A percentile compares a stretch with the other conserved stretches of the same genome.
Evolutionary conservation across 1,140 invertebrate genomes (phyloP).

Genomic region (Ostrea denselamellosa): DNA sequence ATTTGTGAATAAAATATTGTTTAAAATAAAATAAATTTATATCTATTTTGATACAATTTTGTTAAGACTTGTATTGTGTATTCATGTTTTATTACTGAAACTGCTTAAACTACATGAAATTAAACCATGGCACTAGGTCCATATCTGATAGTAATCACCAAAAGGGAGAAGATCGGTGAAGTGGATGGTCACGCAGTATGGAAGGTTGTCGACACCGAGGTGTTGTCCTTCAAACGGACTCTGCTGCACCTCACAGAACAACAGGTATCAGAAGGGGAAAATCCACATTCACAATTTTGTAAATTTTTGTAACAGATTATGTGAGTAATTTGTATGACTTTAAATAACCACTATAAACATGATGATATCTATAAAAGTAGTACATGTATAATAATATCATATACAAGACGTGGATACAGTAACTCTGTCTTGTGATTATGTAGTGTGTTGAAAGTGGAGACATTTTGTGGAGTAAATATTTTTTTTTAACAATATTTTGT

Average conservation of each 20-base stretch:
- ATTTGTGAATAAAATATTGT: too few relatives aligned
- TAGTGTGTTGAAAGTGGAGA: too few relatives aligned
- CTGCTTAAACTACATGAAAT: background rate
- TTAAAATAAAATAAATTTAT: too few relatives aligned
- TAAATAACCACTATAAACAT: too few relatives aligned
- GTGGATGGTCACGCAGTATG: constrained; percentile 92
- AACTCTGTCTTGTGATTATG: too few relatives aligned
- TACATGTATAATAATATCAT: too few relatives aligned
- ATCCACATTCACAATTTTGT: too few relatives aligned
- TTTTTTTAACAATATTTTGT: background rate
- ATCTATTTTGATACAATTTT: background rate
- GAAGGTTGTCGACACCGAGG: constrained; percentile 89
- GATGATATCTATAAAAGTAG: too few relatives aligned
- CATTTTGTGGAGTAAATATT: background rate
- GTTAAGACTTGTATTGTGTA: background rate
- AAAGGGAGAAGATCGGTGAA: constrained; percentile 90
- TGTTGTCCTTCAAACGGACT: constrained; percentile 92
- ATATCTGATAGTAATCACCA: constrained; percentile 94
- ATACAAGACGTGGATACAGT: too few relatives aligned
- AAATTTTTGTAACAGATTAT: too few relatives aligned
- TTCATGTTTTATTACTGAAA: background rate
- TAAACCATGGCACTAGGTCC: constrained; percentile 81
- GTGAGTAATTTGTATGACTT: too few relatives aligned
- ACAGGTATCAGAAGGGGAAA: constrained; percentile 79
- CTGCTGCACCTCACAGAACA: constrained; percentile 90